Percentiles rank a stretch among this genome's conserved stretches.
phyloP scores from a whole-genome alignment of 92 coral and sea anemone genomes.

The Pocillopora grandis region DNA sequence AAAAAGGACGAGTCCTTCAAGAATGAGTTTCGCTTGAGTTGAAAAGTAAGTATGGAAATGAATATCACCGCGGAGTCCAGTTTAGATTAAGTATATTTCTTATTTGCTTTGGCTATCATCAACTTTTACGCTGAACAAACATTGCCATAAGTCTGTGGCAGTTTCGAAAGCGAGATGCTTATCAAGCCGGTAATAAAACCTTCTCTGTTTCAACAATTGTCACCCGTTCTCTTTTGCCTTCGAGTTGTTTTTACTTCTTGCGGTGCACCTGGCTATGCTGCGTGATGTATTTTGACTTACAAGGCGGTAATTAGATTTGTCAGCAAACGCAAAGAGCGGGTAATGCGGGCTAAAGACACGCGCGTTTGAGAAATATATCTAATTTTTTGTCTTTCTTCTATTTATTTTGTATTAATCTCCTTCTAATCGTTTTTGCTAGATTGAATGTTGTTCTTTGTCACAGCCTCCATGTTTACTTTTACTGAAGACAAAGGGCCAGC shows the following conservation, averaged over 20 bases:
- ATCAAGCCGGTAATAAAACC: not conserved
- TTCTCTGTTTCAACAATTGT: not conserved
- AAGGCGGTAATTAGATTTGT: not conserved
- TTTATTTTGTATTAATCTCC: too few species aligned
- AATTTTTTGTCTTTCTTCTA: too few species aligned
- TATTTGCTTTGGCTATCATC: conserved; percentile 3
- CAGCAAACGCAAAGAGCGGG: too few species aligned
- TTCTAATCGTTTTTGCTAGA: too few species aligned
- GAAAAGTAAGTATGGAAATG: not conserved
- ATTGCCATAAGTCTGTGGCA: not conserved
- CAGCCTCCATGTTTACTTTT: too few species aligned
- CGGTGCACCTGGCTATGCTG: not conserved
- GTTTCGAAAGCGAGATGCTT: not conserved
- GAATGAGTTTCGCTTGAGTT: not conserved
- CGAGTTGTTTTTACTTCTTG: not conserved
- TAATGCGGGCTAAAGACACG: too few species aligned
- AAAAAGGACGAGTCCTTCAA: too few species aligned
- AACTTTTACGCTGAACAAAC: not conserved
- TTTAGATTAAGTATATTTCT: not conserved
- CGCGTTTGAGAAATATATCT: too few species aligned
- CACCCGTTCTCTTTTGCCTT: not conserved
- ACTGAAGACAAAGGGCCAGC: too few species aligned
- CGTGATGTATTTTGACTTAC: not conserved
- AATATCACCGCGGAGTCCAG: not conserved
- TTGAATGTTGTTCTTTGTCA: too few species aligned